Conservation (phyloP, 2,888 invertebrate genomes). For the Aricia artaxerxes region DNA sequence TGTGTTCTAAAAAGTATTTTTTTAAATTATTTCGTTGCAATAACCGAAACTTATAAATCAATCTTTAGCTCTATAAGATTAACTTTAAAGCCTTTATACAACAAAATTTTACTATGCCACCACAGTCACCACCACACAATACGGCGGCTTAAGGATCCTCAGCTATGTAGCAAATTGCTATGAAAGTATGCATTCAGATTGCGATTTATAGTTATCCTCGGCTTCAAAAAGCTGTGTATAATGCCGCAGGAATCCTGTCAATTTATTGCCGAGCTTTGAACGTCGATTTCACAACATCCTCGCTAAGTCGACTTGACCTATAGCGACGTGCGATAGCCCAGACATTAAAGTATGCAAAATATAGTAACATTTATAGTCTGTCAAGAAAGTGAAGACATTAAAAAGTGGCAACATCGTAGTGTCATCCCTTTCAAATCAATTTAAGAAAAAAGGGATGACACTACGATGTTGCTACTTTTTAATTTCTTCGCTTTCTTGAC, state of each 20-base stretch:
- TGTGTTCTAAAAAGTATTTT: background rate
- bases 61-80: background rate
- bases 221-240: slow-evolving; percentile 23
- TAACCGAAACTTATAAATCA: background rate
- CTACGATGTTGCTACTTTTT: too few species aligned
- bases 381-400: too few species aligned
- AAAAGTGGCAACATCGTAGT: too few species aligned
- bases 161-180: slow-evolving; percentile 9
- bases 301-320: slow-evolving; percentile 39
- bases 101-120: background rate
- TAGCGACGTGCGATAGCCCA: slow-evolving; percentile 40
- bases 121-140: background rate
- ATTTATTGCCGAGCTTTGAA: slow-evolving; percentile 31
- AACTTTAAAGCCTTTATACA: background rate
- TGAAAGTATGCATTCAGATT: slow-evolving; percentile 25
- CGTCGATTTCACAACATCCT: slow-evolving; percentile 38
- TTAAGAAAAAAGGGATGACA: too few species aligned
- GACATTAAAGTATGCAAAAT: slow-evolving; percentile 37
- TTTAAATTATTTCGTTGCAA: background rate
- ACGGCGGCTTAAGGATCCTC: background rate
- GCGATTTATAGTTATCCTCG: slow-evolving; percentile 31
- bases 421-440: too few species aligned
- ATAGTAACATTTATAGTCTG: too few species aligned
- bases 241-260: slow-evolving; percentile 32
- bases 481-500: too few species aligned